These are phyloP conservation scores for Xestia c-nigrum DNA, from an alignment of 2,888 invertebrate species.

Conservation along the genomic window DNA sequence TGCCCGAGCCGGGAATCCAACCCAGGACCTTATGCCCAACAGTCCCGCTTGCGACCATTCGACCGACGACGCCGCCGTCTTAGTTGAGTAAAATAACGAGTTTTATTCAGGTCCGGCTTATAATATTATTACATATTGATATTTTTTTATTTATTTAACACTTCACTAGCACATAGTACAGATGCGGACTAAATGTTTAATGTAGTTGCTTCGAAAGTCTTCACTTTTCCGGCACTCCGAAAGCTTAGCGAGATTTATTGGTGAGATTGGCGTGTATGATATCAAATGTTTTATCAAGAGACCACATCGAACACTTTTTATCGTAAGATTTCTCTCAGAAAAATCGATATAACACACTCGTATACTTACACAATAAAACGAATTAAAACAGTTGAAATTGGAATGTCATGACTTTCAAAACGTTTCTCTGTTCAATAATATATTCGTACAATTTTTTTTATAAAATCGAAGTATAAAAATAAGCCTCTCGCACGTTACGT, in stretches of 20 bases:
- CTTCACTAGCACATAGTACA: no score
- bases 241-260: constrained; percentile 34
- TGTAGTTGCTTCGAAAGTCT: constrained; percentile 21
- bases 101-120: not conserved
- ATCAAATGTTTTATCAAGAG: constrained; percentile 23
- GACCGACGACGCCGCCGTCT: no score
- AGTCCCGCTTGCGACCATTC: no score
- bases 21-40: no score
- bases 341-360: not conserved
- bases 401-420: not conserved
- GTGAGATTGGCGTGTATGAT: constrained; percentile 6
- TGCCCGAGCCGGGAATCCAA: no score
- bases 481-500: no score
- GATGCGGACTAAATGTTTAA: no score
- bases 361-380: not conserved
- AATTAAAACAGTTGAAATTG: not conserved
- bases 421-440: not conserved
- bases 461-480: no score
- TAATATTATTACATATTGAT: no score
- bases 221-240: constrained; percentile 27
- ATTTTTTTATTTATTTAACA: no score
- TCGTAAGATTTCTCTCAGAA: constrained; percentile 3
- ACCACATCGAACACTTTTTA: constrained; percentile 15
- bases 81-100: not conserved
- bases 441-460: no score